Percentiles rank a stretch among this genome's conserved stretches.
Evolutionary conservation across 2,113 vertebrate species (phyloP).

Genomic region (Octodon degus): DNA sequence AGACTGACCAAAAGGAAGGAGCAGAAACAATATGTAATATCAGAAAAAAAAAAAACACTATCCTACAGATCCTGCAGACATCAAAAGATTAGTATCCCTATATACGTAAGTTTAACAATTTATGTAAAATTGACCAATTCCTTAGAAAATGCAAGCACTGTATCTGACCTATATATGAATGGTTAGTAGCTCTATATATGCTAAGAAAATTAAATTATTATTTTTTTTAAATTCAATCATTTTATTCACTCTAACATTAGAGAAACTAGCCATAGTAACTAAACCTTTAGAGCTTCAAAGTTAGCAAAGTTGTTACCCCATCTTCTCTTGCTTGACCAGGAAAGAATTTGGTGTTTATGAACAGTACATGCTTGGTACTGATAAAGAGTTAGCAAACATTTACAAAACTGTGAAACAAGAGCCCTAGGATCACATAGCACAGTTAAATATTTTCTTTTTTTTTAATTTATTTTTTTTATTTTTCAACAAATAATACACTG

Average conservation of each 20-base stretch:
- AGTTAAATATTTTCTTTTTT: no score
- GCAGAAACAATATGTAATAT: constrained; percentile 1
- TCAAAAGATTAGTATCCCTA: background rate
- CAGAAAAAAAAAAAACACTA: background rate
- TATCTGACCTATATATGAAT: background rate
- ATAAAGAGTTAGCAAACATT: no score
- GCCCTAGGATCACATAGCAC: no score
- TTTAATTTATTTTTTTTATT: no score
- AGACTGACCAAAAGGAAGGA: background rate
- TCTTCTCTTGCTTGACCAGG: no score
- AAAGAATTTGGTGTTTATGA: no score
- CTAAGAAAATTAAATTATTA: constrained; percentile 32
- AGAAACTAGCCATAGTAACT: no score
- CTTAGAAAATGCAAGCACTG: constrained; percentile 14
- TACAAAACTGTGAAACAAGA: no score
- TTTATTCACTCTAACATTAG: background rate
- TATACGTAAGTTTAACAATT: background rate
- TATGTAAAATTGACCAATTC: background rate
- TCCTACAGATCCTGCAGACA: background rate
- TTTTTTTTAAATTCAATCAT: background rate
- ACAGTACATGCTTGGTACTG: no score
- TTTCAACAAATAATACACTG: no score
- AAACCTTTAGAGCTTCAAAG: no score
- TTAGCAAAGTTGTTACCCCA: no score
- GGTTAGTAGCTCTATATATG: background rate